Base-by-base conservation (phyloP, 1,140 invertebrate genomes). In the Amyelois transitella region DNA sequence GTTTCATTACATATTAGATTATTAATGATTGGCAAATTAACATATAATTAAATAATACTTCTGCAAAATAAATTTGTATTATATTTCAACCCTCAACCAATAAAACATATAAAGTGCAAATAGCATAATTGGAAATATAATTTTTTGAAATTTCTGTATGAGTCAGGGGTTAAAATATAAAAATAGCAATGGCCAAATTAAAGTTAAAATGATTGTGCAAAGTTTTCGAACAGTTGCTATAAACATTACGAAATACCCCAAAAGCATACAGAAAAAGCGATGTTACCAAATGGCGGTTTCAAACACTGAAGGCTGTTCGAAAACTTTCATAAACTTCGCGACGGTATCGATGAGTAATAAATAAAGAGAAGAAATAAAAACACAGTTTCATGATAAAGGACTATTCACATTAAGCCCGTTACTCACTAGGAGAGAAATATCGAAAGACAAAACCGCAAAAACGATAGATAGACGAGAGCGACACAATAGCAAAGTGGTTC, bases 241-340 rank as follows among this genome's bases (percentile, higher is more conserved):
- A 5, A 80, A 60, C 66, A 66, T 61, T 61, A 73, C 62, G 79
- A 75, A 88, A 80, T 65, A 77, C 64, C 66, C 62, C 66, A 75
- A 82, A 74, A 80, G 68, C 59, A 76, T 66, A 64, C 60, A 66
- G 63, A 78, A 71, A 53, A 74, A 75, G 72, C 72, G 70, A 66
- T 56, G 69, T 70, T 62, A 66, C 65, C 78, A 79, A 80, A 86
- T 86, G 79, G 88, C 90, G 89, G 89, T 88, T 85, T 79, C 86
- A 89, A 85, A 86, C 81, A 87, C 83, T 91, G 90, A 90, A 90
- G 91, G 90, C 91, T 91, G 91, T 92, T 93, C 92, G 91, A 92
- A 91, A 92, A 92, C 91, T 91, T 92, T 91, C 88, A 75, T 64
- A 68, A 75, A 74, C 57, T 60, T 70, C 69, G 65, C 72, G n/a